phyloP scores from a whole-genome alignment of 30 jellyfish, hydroid and myxozoan genomes.

The Cassiopea andromeda region DNA sequence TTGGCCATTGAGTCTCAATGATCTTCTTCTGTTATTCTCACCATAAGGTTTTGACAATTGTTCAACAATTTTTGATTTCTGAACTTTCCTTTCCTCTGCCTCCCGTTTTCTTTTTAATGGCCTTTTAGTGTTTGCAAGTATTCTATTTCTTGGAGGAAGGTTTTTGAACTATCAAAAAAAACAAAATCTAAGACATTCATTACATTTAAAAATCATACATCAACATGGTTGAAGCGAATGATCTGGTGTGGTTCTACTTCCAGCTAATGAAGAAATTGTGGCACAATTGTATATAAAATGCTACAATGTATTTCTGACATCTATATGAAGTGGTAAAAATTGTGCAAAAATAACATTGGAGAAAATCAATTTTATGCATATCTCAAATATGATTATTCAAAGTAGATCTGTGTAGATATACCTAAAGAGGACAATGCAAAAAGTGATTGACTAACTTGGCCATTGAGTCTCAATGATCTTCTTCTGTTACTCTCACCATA shows the following conservation, averaged over 20 bases:
- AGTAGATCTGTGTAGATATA: no score
- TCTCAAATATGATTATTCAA: no score
- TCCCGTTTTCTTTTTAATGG: conserved; percentile 20
- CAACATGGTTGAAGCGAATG: no score
- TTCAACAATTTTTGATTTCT: not conserved
- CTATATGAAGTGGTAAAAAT: no score
- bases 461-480: conserved; percentile 65
- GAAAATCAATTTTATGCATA: no score
- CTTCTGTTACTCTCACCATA: conserved; percentile 6
- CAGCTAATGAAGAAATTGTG: no score
- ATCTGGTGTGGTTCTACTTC: no score
- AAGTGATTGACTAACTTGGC: conserved; percentile 37
- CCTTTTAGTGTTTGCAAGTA: not conserved
- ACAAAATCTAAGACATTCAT: no score
- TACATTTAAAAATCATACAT: no score
- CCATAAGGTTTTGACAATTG: not conserved
- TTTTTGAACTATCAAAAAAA: conserved; percentile 8
- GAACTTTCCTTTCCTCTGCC: not conserved
- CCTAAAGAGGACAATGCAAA: not conserved
- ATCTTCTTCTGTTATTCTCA: conserved; percentile 34
- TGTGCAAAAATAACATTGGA: no score
- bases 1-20: conserved; percentile 62
- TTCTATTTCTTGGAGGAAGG: conserved; percentile 5
- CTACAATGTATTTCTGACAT: no score
- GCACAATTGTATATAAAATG: no score